Evolutionary conservation across 2,113 vertebrate species (phyloP), one percentile per base, ranked within the genome.

Genomic region (Gymnobelideus leadbeateri): DNA sequence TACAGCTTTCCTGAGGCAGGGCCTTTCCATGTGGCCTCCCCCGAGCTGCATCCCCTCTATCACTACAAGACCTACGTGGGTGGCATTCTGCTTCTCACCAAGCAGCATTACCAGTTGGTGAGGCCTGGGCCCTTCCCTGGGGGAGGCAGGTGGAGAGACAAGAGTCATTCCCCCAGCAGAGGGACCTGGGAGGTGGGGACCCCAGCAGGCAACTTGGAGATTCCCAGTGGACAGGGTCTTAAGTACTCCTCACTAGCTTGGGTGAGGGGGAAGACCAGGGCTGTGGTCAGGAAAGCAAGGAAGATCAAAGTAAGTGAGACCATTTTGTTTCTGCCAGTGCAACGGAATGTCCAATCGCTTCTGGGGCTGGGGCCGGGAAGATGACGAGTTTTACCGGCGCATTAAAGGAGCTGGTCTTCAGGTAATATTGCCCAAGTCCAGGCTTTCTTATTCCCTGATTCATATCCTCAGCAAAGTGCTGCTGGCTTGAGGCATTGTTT

Each of bases 291-390:
- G 5, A 84, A 43, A 84, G 68, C 19, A 84, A 31, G 94, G 54
- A 51, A 51, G 51, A 90, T 51, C 0, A 91, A 57, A n/a, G 3
- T 0, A 19, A 51, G 91, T 2, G 1, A 77, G n/a, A 1, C n/a
- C 91, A 5, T 51, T 51, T 91, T 98, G 49, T 98, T 3, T 98
- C 92, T 95, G 0, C 23, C 98, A 99, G 99, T 99, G 99, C 98
- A 99, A 99, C 0, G 99, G 99, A 90, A 99, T 99, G 99, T 99
- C 99, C 12, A 99, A 99, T 98, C 99, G 99, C 93, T 99, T 99
- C 98, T 99, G 99, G 99, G 99, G 99, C 91, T 99, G 99, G 99
- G 99, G 99, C 90, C 97, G 99, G 16, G 99, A 99, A 97, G 99
- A 99, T 0, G 99, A 99, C 0, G 99, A 99, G 98, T 99, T 99